Conservation (phyloP, 2,888 invertebrate genomes). For the Cristatella mucedo region DNA sequence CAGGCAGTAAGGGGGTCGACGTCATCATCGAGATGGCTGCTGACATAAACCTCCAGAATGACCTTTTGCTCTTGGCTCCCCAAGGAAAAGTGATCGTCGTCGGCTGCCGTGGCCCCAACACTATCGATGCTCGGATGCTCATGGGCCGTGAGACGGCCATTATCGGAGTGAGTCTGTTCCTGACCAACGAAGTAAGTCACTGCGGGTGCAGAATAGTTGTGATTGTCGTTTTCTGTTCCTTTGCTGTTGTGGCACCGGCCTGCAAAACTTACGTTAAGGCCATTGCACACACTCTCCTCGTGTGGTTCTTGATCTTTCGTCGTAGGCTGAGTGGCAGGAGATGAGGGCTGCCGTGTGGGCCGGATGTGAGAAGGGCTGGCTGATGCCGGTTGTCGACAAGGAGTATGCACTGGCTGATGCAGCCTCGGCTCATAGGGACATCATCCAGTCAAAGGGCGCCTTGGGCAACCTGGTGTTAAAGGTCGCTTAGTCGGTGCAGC, state of each 20-base stretch:
- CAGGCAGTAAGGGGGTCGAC: conserved; percentile 40
- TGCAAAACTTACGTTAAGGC: too few species aligned
- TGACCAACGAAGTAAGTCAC: too few species aligned
- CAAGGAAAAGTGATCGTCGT: conserved; percentile 40
- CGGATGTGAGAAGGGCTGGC: conserved; percentile 38
- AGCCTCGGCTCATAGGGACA: conserved; percentile 36
- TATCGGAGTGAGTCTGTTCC: too few species aligned
- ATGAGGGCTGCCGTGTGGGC: conserved; percentile 29
- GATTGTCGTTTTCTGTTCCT: too few species aligned
- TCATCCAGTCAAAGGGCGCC: conserved; percentile 33
- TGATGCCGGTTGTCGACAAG: conserved; percentile 37
- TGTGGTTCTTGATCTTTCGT: too few species aligned
- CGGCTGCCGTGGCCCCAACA: too few species aligned
- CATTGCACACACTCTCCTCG: too few species aligned
- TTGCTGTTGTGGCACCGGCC: too few species aligned
- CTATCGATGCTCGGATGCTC: too few species aligned
- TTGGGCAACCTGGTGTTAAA: conserved; percentile 25
- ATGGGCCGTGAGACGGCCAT: too few species aligned
- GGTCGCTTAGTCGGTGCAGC: too few species aligned
- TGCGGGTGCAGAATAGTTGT: too few species aligned
- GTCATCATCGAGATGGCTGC: conserved; percentile 46
- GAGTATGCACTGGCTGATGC: conserved; percentile 37
- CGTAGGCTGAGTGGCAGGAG: conserved; percentile 38
- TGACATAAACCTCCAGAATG: conserved; percentile 43
- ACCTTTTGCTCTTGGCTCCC: conserved; percentile 38